Evolutionary conservation across 2,888 invertebrate species (phyloP).

Genomic region (Xestia ashworthii): DNA sequence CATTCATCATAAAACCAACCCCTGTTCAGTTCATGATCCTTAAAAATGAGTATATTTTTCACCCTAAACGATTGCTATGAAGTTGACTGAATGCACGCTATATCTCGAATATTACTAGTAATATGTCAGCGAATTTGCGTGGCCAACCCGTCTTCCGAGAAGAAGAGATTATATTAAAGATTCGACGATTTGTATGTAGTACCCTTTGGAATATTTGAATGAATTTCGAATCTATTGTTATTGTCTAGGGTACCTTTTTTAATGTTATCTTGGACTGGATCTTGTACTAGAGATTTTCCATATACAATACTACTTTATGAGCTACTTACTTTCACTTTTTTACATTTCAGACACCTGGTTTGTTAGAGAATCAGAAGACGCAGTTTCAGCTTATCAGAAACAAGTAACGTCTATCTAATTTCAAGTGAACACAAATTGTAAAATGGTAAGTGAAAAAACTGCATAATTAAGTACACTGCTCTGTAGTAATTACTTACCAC

Average conservation of each 20-base stretch:
- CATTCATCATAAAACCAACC: slow-evolving; percentile 24
- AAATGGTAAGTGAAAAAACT: too few species aligned
- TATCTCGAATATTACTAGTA: slow-evolving; percentile 81
- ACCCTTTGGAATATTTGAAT: slow-evolving; percentile 14
- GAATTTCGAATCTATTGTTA: neutral
- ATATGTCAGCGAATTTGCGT: slow-evolving; percentile 85
- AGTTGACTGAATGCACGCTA: slow-evolving; percentile 71
- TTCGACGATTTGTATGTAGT: slow-evolving; percentile 43
- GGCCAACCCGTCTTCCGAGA: slow-evolving; percentile 64
- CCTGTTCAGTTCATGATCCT: slow-evolving; percentile 58
- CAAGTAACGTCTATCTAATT: too few species aligned
- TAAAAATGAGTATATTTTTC: slow-evolving; percentile 61
- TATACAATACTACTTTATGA: neutral
- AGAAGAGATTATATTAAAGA: slow-evolving; percentile 63
- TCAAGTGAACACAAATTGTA: too few species aligned
- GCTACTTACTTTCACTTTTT: neutral
- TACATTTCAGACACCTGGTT: neutral
- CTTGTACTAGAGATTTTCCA: neutral
- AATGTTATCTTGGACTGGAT: neutral
- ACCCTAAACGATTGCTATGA: slow-evolving; percentile 50
- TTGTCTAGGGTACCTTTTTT: neutral
- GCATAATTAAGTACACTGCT: too few species aligned
- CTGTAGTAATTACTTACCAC: too few species aligned
- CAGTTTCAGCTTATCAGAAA: too few species aligned
- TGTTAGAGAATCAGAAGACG: neutral